Base-by-base conservation (phyloP, 2,113 vertebrate species). In the Phalacrocorax aristotelis region DNA sequence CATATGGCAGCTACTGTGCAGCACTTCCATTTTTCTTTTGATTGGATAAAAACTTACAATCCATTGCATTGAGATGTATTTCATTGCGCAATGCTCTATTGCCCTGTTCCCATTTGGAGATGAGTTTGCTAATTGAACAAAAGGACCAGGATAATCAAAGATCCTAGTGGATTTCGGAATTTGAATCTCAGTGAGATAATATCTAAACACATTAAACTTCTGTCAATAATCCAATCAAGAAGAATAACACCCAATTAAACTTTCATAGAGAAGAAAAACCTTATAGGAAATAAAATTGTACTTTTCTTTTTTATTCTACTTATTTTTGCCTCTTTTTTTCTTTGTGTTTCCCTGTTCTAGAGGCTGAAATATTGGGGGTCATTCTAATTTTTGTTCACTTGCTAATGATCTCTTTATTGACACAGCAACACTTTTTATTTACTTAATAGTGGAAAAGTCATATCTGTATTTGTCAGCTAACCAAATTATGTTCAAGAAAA, bases 401-500 rank as follows among this genome's bases (percentile, higher is more conserved):
- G 82, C 34, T 95, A 91, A 95, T 83, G 49, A 93, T 90, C 38
- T 83, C 44, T 87, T 76, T 83, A 69, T 85, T 94, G 70, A 72
- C 49, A 69, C 49, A 83, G 51, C 61, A 94, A 84, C 68, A 66
- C 48, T 82, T 83, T 32, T 78, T 84, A 91, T 75, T 85, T 91
- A 72, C 19, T 65, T 90, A 86, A 49, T 29, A 90, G 66, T 83
- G 82, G 74, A 90, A 93, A 90, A 90, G 40, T 66, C 70, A 88
- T 87, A 76, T 83, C 85, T 92, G 54, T 62, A 62, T 85, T 94
- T 90, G 65, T 84, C 93, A 93, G 70, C 87, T 94, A 90, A 91
- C 54, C 25, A 88, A 92, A 90, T 94, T 85, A 87, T 26, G 19
- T 85, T 80, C 55, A 76, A 90, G 49, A 16, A 85, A 94, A 94